Conservation (phyloP, 2,888 invertebrate genomes). For the Rosalia funebris region DNA sequence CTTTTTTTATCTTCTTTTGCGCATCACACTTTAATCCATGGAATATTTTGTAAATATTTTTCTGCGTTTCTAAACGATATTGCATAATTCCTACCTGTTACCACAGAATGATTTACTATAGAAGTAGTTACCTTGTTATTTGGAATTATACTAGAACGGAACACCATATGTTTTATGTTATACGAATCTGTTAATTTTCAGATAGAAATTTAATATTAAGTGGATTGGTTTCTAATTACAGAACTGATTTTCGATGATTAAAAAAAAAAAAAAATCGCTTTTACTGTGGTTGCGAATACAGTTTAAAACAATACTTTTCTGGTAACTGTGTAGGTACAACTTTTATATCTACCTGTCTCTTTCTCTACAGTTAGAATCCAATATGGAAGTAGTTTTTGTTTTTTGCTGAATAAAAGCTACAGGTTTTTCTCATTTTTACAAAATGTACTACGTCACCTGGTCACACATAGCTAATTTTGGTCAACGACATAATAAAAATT, state of each 20-base stretch:
- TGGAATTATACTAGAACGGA: too few species aligned
- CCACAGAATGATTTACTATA: too few species aligned
- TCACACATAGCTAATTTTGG: constrained; percentile 2
- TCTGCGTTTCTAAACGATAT: too few species aligned
- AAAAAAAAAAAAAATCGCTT: background rate
- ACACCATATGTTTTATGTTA: too few species aligned
- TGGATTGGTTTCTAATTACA: background rate
- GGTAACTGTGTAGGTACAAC: background rate
- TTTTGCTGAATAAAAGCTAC: background rate
- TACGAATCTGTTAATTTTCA: too few species aligned
- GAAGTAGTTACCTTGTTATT: too few species aligned
- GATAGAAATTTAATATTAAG: too few species aligned
- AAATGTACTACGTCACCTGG: background rate
- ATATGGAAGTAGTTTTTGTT: background rate
- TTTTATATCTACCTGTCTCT: background rate
- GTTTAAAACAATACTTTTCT: background rate
- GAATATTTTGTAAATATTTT: too few species aligned
- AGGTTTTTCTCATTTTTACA: constrained; percentile 1
- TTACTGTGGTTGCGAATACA: background rate
- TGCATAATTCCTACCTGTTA: too few species aligned
- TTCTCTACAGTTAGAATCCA: too few species aligned
- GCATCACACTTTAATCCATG: too few species aligned
- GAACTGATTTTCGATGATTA: background rate
- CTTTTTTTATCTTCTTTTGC: too few species aligned
- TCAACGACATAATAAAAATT: background rate